Evolutionary conservation across 2,888 invertebrate species (phyloP), one percentile per base, ranked within the genome.

Genomic region (Oxystoma pomonae): DNA sequence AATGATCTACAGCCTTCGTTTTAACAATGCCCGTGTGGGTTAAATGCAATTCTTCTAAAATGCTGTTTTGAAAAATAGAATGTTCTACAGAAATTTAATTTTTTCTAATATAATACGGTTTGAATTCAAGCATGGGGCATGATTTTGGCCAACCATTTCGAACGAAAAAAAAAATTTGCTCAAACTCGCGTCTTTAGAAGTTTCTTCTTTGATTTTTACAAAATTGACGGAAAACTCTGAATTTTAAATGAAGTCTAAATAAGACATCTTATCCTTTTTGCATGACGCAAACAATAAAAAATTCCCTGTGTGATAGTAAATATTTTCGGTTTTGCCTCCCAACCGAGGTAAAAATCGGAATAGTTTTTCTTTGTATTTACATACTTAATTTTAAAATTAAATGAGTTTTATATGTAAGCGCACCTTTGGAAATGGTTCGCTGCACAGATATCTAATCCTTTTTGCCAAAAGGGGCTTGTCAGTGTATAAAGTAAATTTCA

Each of bases 1-100:
- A 61, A n/a, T 60, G 56, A 1, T 57, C 61, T 21, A 63, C 20
- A 1, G 57, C 82, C 82, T 1, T 82, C 81, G 59, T 67, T 64
- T 59, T 67, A 21, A 62, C 61, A 1, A 63, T 62, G 21, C 63
- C 63, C 18, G 49, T 49, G 50, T 63, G 63, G 9, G 51, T 61
- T 12, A 20, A 17, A 16, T 65, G 65, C 49, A 65, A 51, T 57
- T 63, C 63, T 19, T 50, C 56, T 20, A 64, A 55, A 58, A 64
- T 59, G 16, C n/a, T 16, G 53, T 50, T 57, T 7, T 61, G 58
- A 22, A 58, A 53, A 18, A 17, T 35, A 55, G 16, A 16, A 5
- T 62, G 59, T 62, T 62, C 62, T 17, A 61, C 51, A 52, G 49
- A 35, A 16, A 62, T 7, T 62, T 62, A 50, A 53, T 62, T 60